phyloP scores from a whole-genome alignment of 2,113 vertebrate genomes.

The Microtus pennsylvanicus region DNA sequence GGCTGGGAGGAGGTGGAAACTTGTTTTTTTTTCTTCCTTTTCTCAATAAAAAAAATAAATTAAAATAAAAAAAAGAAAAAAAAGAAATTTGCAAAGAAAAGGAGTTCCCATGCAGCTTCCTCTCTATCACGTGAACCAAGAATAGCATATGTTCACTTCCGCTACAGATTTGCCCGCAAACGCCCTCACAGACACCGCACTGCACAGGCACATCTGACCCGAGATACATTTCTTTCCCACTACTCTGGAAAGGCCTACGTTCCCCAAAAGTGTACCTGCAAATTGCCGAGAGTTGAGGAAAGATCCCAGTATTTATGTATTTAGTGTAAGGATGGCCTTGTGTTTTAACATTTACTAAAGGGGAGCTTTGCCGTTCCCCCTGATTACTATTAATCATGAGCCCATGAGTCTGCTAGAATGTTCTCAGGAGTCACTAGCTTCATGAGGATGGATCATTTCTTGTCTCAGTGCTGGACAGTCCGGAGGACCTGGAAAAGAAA shows the following conservation, averaged over 20 bases:
- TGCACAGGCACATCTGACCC: neutral
- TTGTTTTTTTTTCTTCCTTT: no score
- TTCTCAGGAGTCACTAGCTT: neutral
- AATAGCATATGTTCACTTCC: neutral
- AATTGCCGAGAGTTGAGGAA: neutral
- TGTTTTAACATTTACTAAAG: neutral
- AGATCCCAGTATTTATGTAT: neutral
- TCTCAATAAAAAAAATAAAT: no score
- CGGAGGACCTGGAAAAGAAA: conserved; percentile 96
- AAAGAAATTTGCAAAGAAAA: neutral
- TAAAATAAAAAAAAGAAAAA: no score
- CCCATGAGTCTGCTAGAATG: conserved; percentile 11
- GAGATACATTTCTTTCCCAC: neutral
- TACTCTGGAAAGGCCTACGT: neutral
- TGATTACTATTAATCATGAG: neutral
- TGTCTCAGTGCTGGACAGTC: conserved; percentile 92
- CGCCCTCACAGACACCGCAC: neutral
- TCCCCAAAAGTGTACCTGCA: neutral
- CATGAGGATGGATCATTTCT: conserved; percentile 63
- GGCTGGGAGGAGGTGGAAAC: no score
- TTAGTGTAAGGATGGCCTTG: neutral
- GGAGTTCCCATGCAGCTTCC: neutral
- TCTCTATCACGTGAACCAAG: neutral
- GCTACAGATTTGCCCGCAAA: neutral
- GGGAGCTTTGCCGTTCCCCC: neutral